phyloP scores from a whole-genome alignment of 35 echinoderm and acorn worm species.

The Eucidaris tribuloides region DNA sequence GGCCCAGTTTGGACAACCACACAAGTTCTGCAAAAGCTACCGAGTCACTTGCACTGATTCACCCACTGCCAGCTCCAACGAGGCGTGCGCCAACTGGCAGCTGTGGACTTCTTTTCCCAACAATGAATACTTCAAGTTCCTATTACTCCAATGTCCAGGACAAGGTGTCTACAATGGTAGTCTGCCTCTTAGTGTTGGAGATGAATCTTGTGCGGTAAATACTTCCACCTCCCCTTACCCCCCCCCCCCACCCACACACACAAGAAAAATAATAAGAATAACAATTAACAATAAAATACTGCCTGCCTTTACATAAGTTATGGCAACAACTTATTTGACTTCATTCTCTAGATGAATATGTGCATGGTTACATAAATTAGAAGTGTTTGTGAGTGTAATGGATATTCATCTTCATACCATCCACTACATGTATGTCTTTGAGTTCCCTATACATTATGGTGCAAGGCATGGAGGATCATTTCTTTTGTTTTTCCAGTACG shows the following conservation, averaged over 20 bases:
- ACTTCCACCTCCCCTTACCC: too few species aligned
- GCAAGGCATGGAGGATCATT: too few species aligned
- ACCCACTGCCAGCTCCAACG: not conserved
- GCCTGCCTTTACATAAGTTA: not conserved
- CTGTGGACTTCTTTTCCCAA: not conserved
- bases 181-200: not conserved
- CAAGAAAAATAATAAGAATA: too few species aligned
- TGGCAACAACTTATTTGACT: not conserved
- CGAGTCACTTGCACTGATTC: not conserved
- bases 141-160: conserved; percentile 2
- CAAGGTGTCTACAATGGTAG: not conserved
- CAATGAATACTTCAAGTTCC: conserved; percentile 2
- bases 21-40: conserved; percentile 2
- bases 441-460: too few species aligned
- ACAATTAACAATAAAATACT: too few species aligned
- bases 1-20: not conserved
- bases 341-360: not conserved
- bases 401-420: too few species aligned
- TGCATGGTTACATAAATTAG: not conserved
- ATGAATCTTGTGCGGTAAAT: conserved; percentile 7
- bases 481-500: too few species aligned
- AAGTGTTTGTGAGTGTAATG: not conserved
- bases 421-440: too few species aligned
- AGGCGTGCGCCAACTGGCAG: not conserved
- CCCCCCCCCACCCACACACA: too few species aligned